Evolutionary conservation across 2,888 invertebrate species (phyloP).

Genomic region (Xanthorhoe designata): DNA sequence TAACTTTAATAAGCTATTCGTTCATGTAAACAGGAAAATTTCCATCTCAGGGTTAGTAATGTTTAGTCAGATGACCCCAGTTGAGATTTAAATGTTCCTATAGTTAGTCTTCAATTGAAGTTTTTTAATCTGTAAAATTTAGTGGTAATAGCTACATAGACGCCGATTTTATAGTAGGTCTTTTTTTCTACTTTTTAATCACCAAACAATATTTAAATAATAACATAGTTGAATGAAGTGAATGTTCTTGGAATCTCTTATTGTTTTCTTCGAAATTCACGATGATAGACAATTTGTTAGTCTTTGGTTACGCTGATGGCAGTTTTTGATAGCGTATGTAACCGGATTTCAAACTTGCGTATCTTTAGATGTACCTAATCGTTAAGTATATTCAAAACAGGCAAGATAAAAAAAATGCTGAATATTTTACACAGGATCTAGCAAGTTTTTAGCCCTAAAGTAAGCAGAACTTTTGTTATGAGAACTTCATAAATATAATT

Average conservation of each 20-base stretch:
- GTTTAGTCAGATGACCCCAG: no score
- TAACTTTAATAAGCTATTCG: not conserved
- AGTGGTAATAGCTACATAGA: not conserved
- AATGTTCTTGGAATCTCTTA: constrained; percentile 72
- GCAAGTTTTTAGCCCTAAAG: not conserved
- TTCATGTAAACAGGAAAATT: not conserved
- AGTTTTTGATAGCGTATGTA: constrained; percentile 26
- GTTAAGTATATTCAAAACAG: no score
- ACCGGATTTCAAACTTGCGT: constrained; percentile 64
- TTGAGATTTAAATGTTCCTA: no score
- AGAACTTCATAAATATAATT: no score
- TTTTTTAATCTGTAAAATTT: not conserved
- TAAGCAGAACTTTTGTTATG: not conserved
- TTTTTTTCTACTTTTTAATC: not conserved
- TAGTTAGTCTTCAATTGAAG: no score
- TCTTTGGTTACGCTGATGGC: constrained; percentile 61
- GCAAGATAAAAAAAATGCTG: no score
- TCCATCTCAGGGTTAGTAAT: not conserved
- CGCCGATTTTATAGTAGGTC: not conserved
- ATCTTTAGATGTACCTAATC: constrained; percentile 36
- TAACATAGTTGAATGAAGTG: constrained; percentile 71
- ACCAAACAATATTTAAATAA: constrained; percentile 24
- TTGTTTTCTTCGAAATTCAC: constrained; percentile 76
- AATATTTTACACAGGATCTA: no score
- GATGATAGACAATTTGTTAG: constrained; percentile 60